Evolutionary conservation across 2,113 vertebrate species (phyloP), one percentile per base, ranked within the genome.

Genomic region (Tyto alba): DNA sequence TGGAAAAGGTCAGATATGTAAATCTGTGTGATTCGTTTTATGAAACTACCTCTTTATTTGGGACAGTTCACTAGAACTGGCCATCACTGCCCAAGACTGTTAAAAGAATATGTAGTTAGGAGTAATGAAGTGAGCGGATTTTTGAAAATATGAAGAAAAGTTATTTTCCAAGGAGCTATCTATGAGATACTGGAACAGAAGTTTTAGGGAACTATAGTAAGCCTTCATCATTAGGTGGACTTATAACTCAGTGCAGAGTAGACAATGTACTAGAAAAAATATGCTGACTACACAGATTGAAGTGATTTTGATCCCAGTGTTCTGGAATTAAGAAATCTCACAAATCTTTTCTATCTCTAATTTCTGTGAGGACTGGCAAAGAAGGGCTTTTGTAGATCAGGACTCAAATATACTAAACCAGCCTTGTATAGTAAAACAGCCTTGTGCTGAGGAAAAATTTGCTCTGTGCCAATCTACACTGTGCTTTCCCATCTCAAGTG

Each of bases 301-400:
- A 85, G 9, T 81, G 43, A 56, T 64, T 48, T 84, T 90, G 38
- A 78, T 81, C 25, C 27, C 29, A 52, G 1, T 59, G 32, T 63
- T 90, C 56, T 72, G 43, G 60, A 84, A 88, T 93, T 91, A 92
- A 83, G 76, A 89, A 95, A 79, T 59, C 34, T 79, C 26, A 83
- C 11, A 41, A 26, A 47, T 29, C 14, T 94, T 88, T 88, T 82
- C 56, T 79, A 6, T 60, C 62, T 45, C 7, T 86, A 38, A 67
- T 52, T 84, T 77, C 34, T 81, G 55, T 83, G 73, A 87, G 73
- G 68, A 68, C 63, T 72, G 80, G 40, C 36, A 87, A 68, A 90
- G 48, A 81, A 72, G 30, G 48, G 9, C 11, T 66, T 72, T 89
- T 87, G 80, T 52, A 81, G 76, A 85, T 92, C 40, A 82, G 27